These are phyloP conservation scores for Poecile atricapillus DNA, from an alignment of 2,113 vertebrate species.

Conservation along the genomic window DNA sequence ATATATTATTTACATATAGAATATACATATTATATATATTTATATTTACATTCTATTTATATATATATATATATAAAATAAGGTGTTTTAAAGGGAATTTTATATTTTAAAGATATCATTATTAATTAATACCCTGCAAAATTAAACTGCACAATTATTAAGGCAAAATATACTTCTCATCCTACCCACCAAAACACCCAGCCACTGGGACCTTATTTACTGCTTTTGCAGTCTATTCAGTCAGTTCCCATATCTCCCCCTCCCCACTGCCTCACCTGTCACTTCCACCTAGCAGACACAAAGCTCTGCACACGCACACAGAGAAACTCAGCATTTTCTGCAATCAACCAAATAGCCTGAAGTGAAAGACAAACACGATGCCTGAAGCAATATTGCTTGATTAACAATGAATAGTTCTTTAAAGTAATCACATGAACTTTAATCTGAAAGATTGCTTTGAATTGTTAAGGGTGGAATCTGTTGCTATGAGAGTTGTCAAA, in stretches of 20 bases:
- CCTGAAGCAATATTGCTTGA: slow-evolving; percentile 69
- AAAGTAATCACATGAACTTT: slow-evolving; percentile 69
- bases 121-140: neutral
- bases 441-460: slow-evolving; percentile 68
- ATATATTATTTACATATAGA: neutral
- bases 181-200: neutral
- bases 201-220: neutral
- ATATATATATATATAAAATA: neutral
- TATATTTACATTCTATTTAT: neutral
- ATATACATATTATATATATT: too few species aligned
- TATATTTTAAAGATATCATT: neutral
- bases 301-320: neutral
- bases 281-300: slow-evolving; percentile 1
- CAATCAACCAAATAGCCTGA: slow-evolving; percentile 57
- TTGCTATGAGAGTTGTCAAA: slow-evolving; percentile 79
- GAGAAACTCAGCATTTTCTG: slow-evolving; percentile 20
- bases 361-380: slow-evolving; percentile 67
- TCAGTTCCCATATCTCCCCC: neutral
- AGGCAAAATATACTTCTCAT: neutral
- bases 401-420: slow-evolving; percentile 67
- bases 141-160: neutral
- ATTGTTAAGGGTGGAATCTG: slow-evolving; percentile 71
- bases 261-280: neutral
- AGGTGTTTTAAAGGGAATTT: neutral
- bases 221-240: neutral